phyloP scores from a whole-genome alignment of 2,113 vertebrate genomes.

The Lanius collurio region DNA sequence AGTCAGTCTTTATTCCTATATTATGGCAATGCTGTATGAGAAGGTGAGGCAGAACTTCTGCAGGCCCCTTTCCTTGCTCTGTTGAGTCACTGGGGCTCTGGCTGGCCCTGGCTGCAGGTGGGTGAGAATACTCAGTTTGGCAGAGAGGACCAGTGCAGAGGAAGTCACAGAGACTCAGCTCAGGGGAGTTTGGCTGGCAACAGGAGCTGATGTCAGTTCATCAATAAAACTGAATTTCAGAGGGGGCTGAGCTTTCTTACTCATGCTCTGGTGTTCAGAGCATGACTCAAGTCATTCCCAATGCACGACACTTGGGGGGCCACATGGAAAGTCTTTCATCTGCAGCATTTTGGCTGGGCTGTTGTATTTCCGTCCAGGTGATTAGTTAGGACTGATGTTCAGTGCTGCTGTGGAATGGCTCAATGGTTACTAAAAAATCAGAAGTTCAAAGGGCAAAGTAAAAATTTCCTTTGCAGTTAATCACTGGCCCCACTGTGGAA shows the following conservation, averaged over 20 bases:
- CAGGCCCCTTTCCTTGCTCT: neutral
- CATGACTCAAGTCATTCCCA: neutral
- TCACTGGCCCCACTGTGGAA: neutral
- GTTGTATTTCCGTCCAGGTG: neutral
- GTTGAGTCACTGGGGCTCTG: neutral
- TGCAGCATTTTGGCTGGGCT: neutral
- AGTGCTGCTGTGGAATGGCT: neutral
- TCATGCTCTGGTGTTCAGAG: slow-evolving; percentile 11
- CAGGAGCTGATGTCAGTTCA: neutral
- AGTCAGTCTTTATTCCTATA: neutral
- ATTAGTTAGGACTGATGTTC: neutral
- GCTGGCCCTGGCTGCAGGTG: neutral
- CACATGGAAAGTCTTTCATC: neutral
- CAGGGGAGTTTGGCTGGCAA: neutral
- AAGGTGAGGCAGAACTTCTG: neutral
- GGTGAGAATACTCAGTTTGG: neutral
- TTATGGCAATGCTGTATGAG: neutral
- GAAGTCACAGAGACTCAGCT: neutral
- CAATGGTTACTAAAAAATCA: neutral
- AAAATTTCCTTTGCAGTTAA: neutral
- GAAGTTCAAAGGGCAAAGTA: neutral
- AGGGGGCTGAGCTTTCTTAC: slow-evolving; percentile 20
- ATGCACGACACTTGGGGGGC: accelerated
- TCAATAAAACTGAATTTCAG: neutral
- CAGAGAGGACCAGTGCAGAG: neutral